A percentile compares a stretch with the other conserved stretches of the same genome.
Conservation (phyloP, 2,113 vertebrate species). For the Lagopus muta region DNA sequence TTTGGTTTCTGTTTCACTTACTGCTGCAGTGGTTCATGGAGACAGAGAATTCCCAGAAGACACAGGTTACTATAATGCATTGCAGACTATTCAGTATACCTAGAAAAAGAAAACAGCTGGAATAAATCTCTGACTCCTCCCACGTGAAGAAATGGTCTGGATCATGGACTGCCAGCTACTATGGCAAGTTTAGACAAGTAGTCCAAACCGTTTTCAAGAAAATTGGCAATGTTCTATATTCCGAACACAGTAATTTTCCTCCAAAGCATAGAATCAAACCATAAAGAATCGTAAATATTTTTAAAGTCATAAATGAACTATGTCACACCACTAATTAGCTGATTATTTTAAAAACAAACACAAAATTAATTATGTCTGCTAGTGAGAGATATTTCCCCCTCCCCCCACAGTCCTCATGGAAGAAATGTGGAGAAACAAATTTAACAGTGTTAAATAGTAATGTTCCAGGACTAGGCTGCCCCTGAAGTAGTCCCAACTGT, state of each 20-base stretch:
- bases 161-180: background rate
- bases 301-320: constrained; percentile 72
- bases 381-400: background rate
- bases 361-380: constrained; percentile 69
- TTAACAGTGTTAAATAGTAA: constrained; percentile 21
- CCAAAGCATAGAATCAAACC: constrained; percentile 59
- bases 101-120: background rate
- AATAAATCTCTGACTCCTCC: background rate
- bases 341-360: constrained; percentile 75
- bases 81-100: background rate
- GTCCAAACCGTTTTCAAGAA: constrained; percentile 48
- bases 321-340: constrained; percentile 72
- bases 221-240: constrained; percentile 47
- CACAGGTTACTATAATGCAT: background rate
- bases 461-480: background rate
- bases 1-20: background rate
- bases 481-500: background rate
- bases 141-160: background rate
- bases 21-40: background rate
- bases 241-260: constrained; percentile 56
- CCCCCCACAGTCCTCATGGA: constrained; percentile 51
- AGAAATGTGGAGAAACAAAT: constrained; percentile 61
- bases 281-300: constrained; percentile 74
- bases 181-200: constrained; percentile 20
- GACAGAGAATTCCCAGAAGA: background rate